phyloP scores from a whole-genome alignment of 2,888 invertebrate species.

The Pristionchus arcanus region DNA sequence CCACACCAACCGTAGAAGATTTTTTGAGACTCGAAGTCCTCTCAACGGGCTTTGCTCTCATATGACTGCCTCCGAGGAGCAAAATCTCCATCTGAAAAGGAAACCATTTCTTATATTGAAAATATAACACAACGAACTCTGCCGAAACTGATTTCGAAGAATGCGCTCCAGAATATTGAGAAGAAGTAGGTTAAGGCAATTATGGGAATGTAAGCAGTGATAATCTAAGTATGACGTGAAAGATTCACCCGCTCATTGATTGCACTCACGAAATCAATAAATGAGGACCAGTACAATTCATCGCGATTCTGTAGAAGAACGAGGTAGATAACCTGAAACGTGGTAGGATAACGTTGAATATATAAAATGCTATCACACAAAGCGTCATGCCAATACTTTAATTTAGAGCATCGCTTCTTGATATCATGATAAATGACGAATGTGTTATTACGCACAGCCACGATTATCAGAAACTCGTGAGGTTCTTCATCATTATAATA shows the following conservation, averaged over 20 bases:
- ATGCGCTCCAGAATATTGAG: neutral
- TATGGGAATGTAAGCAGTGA: neutral
- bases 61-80: neutral
- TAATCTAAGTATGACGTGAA: neutral
- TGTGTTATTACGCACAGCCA: too few species aligned
- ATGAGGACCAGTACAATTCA: neutral
- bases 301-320: neutral
- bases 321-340: neutral
- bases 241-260: neutral
- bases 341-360: too few species aligned
- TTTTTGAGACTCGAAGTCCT: too few species aligned
- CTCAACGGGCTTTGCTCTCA: too few species aligned
- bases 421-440: too few species aligned
- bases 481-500: too few species aligned
- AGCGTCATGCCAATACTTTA: too few species aligned
- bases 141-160: neutral
- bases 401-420: too few species aligned
- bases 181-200: neutral
- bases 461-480: too few species aligned
- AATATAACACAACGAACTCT: neutral
- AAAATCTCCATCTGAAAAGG: neutral
- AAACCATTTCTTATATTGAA: neutral
- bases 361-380: too few species aligned
- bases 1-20: too few species aligned
- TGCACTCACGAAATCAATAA: neutral